These are phyloP conservation scores for Beaufortia kweichowensis DNA, from an alignment of 2,113 vertebrate species.

Conservation along the genomic window DNA sequence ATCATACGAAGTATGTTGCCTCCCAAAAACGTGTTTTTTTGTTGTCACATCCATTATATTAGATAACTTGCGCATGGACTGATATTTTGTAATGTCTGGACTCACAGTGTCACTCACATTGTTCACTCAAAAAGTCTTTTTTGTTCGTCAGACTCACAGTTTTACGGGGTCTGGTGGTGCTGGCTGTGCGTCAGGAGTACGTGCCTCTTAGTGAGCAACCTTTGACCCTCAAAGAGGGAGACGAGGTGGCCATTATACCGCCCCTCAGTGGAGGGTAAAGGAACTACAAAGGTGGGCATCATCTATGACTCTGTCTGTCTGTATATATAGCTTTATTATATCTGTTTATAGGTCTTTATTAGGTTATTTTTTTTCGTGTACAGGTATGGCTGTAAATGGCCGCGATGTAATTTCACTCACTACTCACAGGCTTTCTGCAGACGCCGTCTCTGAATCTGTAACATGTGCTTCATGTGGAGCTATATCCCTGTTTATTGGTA, in stretches of 20 bases:
- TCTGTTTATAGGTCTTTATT: background rate
- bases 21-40: too few species aligned
- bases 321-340: too few species aligned
- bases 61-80: too few species aligned
- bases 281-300: background rate
- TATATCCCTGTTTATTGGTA: slow-evolving; percentile 87
- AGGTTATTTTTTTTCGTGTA: background rate
- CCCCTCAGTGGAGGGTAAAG: slow-evolving; percentile 91
- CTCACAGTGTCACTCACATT: background rate
- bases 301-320: background rate
- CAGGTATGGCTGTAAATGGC: slow-evolving; percentile 55
- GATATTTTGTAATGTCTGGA: too few species aligned
- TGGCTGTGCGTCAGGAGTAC: slow-evolving; percentile 90
- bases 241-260: slow-evolving; percentile 93
- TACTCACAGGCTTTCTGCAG: slow-evolving; percentile 78
- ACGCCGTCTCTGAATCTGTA: slow-evolving; percentile 79
- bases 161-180: slow-evolving; percentile 81
- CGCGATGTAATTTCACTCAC: slow-evolving; percentile 81
- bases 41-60: too few species aligned
- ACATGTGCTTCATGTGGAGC: slow-evolving; percentile 84
- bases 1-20: too few species aligned
- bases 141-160: slow-evolving; percentile 70
- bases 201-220: slow-evolving; percentile 82
- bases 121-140: background rate
- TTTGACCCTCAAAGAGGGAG: slow-evolving; percentile 79